phyloP scores from a whole-genome alignment of 2,888 invertebrate genomes.

The Agapetus fuscipes region DNA sequence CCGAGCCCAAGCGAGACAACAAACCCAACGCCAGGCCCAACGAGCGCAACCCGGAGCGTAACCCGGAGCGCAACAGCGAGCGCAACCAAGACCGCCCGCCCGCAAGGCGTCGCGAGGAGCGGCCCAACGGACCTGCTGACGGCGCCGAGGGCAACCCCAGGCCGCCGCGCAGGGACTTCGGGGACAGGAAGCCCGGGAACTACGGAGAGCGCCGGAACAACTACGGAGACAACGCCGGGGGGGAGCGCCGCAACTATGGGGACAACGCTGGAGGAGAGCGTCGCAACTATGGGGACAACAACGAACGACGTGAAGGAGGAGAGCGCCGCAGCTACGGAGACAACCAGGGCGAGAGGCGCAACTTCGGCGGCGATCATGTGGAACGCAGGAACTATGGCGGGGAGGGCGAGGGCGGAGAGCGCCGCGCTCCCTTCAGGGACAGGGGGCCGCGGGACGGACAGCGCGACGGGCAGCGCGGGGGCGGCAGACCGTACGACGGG shows the following conservation, averaged over 20 bases:
- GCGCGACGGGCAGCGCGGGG: slow-evolving; percentile 24
- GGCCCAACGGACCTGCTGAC: slow-evolving; percentile 45
- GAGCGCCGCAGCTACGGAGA: slow-evolving; percentile 26
- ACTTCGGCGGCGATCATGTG: slow-evolving; percentile 26
- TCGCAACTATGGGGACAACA: slow-evolving; percentile 32
- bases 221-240: not conserved
- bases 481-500: slow-evolving; percentile 56
- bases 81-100: slow-evolving; percentile 46
- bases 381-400: slow-evolving; percentile 38
- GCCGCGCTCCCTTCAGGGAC: slow-evolving; percentile 37
- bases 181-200: slow-evolving; percentile 42
- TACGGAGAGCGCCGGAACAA: slow-evolving; percentile 41
- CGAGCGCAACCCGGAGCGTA: too few relatives aligned
- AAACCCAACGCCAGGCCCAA: slow-evolving; percentile 63
- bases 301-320: slow-evolving; percentile 23
- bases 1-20: slow-evolving; percentile 44
- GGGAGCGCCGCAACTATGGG: slow-evolving; percentile 34
- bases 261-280: slow-evolving; percentile 62
- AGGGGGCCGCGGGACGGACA: slow-evolving; percentile 25
- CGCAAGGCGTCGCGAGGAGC: slow-evolving; percentile 54
- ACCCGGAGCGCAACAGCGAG: too few relatives aligned
- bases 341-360: slow-evolving; percentile 28
- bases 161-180: slow-evolving; percentile 41
- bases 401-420: slow-evolving; percentile 37
- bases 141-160: slow-evolving; percentile 42